Conservation (phyloP, 2,888 invertebrate genomes). For the Stenodera caucasica region DNA sequence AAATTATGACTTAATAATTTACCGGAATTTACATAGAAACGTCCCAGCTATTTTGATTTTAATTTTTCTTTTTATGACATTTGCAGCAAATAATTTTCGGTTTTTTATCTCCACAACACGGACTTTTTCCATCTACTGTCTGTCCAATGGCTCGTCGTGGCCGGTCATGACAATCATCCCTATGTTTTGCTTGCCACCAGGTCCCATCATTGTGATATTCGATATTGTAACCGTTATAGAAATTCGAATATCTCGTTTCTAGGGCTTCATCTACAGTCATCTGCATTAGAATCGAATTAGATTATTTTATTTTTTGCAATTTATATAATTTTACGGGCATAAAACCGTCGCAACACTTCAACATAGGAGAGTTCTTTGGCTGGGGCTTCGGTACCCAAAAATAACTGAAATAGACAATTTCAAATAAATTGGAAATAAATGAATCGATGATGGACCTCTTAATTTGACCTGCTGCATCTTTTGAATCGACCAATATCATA, state of each 20-base stretch:
- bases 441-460: not conserved
- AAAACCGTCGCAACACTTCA: no score
- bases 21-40: not conserved
- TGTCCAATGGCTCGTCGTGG: slow-evolving; percentile 25
- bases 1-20: not conserved
- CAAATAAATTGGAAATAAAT: no score
- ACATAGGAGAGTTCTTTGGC: no score
- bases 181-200: slow-evolving; percentile 7
- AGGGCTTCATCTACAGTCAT: slow-evolving; percentile 39
- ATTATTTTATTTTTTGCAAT: no score
- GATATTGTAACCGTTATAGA: slow-evolving; percentile 51
- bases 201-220: slow-evolving; percentile 40
- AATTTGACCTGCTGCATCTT: not conserved
- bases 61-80: slow-evolving; percentile 14
- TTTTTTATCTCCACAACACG: slow-evolving; percentile 23
- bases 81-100: not conserved
- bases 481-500: no score
- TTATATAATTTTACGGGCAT: no score
- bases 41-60: not conserved
- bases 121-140: slow-evolving; percentile 44
- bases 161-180: slow-evolving; percentile 2
- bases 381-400: no score
- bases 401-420: not conserved
- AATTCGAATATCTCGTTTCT: slow-evolving; percentile 44
- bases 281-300: not conserved